These are phyloP conservation scores for Caradrina clavipalpis DNA, from an alignment of 2,888 invertebrate genomes.

Conservation along the genomic window DNA sequence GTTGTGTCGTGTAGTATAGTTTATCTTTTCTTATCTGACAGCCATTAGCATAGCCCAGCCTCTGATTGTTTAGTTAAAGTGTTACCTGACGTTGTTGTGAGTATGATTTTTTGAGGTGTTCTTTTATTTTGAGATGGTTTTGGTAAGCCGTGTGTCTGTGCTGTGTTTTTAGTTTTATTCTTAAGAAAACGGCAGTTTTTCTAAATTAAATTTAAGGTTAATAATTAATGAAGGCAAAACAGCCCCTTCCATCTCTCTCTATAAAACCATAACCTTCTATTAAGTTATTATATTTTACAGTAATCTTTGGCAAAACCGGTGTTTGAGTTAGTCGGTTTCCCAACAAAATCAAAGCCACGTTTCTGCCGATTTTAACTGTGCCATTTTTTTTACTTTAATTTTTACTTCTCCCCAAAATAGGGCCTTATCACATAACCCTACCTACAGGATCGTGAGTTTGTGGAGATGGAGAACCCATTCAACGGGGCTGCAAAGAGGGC, in stretches of 20 bases:
- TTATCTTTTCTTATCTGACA: conserved; percentile 30
- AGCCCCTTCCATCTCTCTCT: conserved; percentile 10
- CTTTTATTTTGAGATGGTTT: conserved; percentile 33
- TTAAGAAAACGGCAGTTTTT: conserved; percentile 16
- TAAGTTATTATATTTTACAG: conserved; percentile 45
- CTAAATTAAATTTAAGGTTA: not conserved
- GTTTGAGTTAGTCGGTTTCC: conserved; percentile 42
- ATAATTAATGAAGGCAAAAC: conserved; percentile 1
- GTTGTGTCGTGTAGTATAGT: conserved; percentile 54
- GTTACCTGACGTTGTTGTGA: conserved; percentile 46
- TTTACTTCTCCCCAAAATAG: conserved; percentile 57
- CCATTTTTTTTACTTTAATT: conserved; percentile 34
- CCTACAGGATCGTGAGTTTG: conserved; percentile 98
- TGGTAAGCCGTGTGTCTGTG: conserved; percentile 41
- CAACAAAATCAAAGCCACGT: conserved; percentile 43
- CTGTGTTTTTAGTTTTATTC: conserved; percentile 30
- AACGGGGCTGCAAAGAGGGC: conserved; percentile 98
- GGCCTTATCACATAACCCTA: conserved; percentile 62
- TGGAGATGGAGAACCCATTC: conserved; percentile 98
- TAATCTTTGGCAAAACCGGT: conserved; percentile 41
- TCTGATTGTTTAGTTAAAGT: conserved; percentile 52
- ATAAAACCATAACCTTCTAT: conserved; percentile 20
- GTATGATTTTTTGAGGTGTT: conserved; percentile 45
- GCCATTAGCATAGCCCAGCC: conserved; percentile 46
- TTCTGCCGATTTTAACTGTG: conserved; percentile 36